A percentile compares a stretch with the other conserved stretches of the same genome.
phyloP scores from a whole-genome alignment of 2,113 vertebrate species.

The Morone saxatilis region DNA sequence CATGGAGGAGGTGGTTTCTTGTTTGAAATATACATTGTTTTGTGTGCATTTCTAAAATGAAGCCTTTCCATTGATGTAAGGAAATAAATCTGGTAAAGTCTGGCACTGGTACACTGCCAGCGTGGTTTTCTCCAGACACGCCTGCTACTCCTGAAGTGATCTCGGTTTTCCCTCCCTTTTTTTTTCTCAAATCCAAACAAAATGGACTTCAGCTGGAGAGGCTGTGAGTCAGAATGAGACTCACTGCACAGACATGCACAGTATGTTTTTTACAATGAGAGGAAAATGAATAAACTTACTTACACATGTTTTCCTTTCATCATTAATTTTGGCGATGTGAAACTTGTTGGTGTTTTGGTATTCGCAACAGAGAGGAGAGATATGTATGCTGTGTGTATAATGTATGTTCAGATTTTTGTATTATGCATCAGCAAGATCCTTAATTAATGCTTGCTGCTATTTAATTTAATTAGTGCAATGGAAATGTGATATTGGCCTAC shows the following conservation, averaged over 20 bases:
- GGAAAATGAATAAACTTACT: not conserved
- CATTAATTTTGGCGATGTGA: not conserved
- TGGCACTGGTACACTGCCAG: not conserved
- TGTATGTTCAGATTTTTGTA: not conserved
- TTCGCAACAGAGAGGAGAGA: not conserved
- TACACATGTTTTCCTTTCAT: not conserved
- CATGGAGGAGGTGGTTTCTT: too few species aligned
- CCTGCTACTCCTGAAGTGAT: not conserved
- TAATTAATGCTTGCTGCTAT: not conserved
- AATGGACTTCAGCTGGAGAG: not conserved
- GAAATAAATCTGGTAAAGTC: not conserved
- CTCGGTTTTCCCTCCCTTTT: conserved; percentile 9
- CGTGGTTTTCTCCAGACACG: not conserved
- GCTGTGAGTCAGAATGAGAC: conserved; percentile 38
- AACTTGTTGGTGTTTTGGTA: not conserved
- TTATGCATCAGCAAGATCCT: not conserved
- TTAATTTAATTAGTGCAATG: not conserved
- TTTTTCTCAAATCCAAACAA: conserved; percentile 28
- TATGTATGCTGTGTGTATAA: not conserved
- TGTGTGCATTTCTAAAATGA: not conserved
- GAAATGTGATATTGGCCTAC: not conserved
- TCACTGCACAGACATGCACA: not conserved
- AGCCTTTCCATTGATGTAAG: not conserved
- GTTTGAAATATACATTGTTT: not conserved
- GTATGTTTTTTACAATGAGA: not conserved